Base-by-base conservation (phyloP, 2,113 vertebrate species). In the Casuarius casuarius region DNA sequence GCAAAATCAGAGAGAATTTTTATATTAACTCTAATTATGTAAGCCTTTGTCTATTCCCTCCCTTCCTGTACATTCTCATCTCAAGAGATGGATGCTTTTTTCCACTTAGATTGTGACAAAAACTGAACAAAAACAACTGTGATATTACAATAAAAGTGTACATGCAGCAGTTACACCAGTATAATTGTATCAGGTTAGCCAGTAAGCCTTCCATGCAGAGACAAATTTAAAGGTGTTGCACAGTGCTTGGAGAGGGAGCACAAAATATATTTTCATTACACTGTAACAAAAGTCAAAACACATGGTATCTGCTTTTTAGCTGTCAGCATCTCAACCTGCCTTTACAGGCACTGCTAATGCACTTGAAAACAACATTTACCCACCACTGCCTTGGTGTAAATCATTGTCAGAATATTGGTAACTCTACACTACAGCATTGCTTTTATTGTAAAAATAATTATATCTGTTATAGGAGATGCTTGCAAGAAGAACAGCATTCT, bases 361-460 rank as follows among this genome's bases (percentile, higher is more conserved):
- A 84, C 76, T 85, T 84, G 48, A 59, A 42, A 74, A 83, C 46
- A 48, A n/a, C 51, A 76, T 73, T 75, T 87, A 75, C 70, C 23
- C 44, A 31, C 66, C 58, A n/a, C 66, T 82, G 62, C 72, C 3
- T 9, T 3, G 1, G 72, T 10, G 48, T n/a, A 88, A 92, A 92
- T 91, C 54, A 59, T 62, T 87, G 54, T 56, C 81, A 92, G 88
- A 89, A 62, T 28, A 77, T 68, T 89, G 1, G 3, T 49, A 90
- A 54, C 44, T 61, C 72, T 63, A 31, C 35, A 48, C 84, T 85
- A 77, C 20, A 38, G 68, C 62, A 58, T 10, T 25, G 59, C 66
- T 92, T 94, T 84, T 79, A 87, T 75, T 83, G 71, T 78, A 91
- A 77, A 77, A 20, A 78, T 40, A 83, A 96, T 83, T 66, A 80